phyloP scores from a whole-genome alignment of 1,140 invertebrate genomes.

The Trichomalopsis sarcophagae region DNA sequence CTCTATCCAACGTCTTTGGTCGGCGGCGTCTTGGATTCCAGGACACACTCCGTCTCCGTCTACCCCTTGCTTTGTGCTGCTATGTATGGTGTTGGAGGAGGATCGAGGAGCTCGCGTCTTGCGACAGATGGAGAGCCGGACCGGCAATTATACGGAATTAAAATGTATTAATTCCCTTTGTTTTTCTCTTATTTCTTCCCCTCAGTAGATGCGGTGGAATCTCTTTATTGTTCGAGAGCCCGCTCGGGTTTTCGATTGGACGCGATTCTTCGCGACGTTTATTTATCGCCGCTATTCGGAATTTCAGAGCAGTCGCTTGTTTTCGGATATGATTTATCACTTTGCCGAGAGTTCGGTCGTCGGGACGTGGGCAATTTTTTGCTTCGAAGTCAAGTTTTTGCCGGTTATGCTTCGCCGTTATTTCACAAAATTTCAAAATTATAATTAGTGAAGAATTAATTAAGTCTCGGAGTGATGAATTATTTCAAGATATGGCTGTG shows the following conservation, averaged over 20 bases:
- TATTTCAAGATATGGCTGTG: too few relatives aligned
- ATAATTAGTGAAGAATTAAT: too few relatives aligned
- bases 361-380: neutral
- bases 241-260: too few relatives aligned
- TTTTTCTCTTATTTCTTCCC: neutral
- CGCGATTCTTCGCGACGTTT: neutral
- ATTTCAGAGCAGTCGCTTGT: neutral
- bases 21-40: constrained; percentile 3
- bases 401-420: too few relatives aligned
- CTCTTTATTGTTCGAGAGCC: neutral
- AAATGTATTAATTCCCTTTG: neutral
- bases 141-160: constrained; percentile 9
- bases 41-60: neutral
- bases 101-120: neutral
- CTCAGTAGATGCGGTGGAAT: neutral
- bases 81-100: neutral
- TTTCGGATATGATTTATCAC: neutral
- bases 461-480: too few relatives aligned
- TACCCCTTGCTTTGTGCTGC: neutral
- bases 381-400: neutral
- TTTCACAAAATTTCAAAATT: too few relatives aligned
- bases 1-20: neutral
- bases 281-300: neutral
- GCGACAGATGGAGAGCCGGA: neutral
- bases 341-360: neutral